Conservation (phyloP, 2,888 invertebrate genomes). For the Epistrophe grossulariae region DNA sequence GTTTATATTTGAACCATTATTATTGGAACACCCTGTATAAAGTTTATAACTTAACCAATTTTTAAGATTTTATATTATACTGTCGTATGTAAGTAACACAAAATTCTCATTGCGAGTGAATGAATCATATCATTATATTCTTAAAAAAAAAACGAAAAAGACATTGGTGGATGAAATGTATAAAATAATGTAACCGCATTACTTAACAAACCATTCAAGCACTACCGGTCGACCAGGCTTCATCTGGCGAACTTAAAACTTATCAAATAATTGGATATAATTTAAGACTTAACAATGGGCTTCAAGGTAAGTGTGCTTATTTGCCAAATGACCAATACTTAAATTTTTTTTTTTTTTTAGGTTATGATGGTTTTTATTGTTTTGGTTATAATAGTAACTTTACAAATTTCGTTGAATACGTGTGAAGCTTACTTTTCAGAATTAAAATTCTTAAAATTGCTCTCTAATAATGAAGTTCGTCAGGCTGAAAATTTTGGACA, state of each 20-base stretch:
- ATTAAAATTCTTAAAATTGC: background rate
- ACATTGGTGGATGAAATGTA: background rate
- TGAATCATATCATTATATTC: slow-evolving; percentile 13
- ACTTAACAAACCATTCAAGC: slow-evolving; percentile 5
- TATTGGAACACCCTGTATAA: background rate
- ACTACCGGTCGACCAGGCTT: background rate
- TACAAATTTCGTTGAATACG: background rate
- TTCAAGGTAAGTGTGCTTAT: background rate
- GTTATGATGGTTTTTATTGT: background rate
- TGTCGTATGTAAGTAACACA: background rate
- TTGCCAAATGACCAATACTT: background rate
- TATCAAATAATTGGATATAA: background rate
- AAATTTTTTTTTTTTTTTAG: background rate
- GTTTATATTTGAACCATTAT: no score
- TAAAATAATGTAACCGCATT: slow-evolving; percentile 13
- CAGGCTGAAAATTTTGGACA: background rate
- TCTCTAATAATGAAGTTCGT: background rate
- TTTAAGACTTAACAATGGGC: background rate
- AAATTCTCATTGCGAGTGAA: background rate
- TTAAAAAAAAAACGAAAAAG: background rate
- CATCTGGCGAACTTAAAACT: background rate
- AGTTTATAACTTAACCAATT: background rate
- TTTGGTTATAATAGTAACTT: background rate
- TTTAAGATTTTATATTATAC: background rate
- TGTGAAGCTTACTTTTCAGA: background rate